Percentiles rank a stretch among this genome's conserved stretches.
Conservation (phyloP, 2,888 invertebrate species). For the Apeira syringaria region DNA sequence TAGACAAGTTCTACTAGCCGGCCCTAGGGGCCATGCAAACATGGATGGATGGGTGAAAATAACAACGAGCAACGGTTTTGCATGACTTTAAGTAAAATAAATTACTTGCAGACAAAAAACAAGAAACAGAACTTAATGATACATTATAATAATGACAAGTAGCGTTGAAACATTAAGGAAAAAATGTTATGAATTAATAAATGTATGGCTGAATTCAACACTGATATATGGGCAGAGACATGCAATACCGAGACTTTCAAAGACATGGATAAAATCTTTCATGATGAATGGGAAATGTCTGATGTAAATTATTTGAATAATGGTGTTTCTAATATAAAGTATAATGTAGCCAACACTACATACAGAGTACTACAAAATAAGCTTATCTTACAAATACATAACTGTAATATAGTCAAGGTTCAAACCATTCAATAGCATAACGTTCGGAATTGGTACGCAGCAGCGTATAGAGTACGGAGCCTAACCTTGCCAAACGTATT, state of each 20-base stretch:
- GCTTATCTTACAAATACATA: constrained; percentile 2
- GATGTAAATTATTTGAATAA: constrained; percentile 6
- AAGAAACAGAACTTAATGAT: too few species aligned
- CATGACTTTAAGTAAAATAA: too few species aligned
- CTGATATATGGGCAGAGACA: too few species aligned
- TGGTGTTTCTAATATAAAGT: constrained; percentile 8
- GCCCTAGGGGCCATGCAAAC: constrained; percentile 75
- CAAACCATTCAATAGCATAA: constrained; percentile 39
- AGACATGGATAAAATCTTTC: constrained; percentile 30
- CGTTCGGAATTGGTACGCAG: constrained; percentile 40
- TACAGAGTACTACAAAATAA: constrained; percentile 1
- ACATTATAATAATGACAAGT: too few species aligned
- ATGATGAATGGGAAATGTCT: constrained; percentile 6
- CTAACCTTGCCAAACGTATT: constrained; percentile 68
- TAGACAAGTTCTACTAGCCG: constrained; percentile 81
- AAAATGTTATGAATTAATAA: too few species aligned
- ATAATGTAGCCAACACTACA: constrained; percentile 4
- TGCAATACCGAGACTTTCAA: constrained; percentile 48
- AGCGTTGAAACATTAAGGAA: too few species aligned
- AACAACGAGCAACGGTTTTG: constrained; percentile 43
- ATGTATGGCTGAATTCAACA: too few species aligned
- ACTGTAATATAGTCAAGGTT: constrained; percentile 12
- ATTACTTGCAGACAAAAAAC: too few species aligned
- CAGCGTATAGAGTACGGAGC: constrained; percentile 43
- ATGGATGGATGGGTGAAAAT: constrained; percentile 51